Base-by-base conservation (phyloP, 2,888 invertebrate genomes). In the Aspidiotus destructor region DNA sequence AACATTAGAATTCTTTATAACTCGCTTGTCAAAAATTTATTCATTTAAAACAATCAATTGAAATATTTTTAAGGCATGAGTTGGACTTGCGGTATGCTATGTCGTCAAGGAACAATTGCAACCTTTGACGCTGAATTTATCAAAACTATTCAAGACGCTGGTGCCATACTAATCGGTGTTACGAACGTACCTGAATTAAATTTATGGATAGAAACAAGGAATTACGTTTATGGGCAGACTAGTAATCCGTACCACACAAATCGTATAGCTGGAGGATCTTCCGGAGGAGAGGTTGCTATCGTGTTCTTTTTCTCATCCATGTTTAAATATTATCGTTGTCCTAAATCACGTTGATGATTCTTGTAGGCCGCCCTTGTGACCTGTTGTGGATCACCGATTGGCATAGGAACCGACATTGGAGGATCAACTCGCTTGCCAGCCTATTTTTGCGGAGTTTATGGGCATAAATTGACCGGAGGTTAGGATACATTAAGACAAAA, bases 151-250 rank as follows among this genome's bases (percentile, higher is more conserved):
- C 85, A 85, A 73, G 80, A 82, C 17, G 88, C 92, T 40, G 97
- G 97, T 1, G 95, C 85, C 7, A 89, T 97, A 70, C 84, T 92
- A 0, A 78, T 96, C 41, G 93, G 88, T 3, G 86, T 89, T 60
- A 92, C 94, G n/a, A 98, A 96, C 77, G 85, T 94, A 48, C 94
- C 96, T 0, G 95, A 96, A 79, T 80, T 95, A 48, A 96, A 95
- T 79, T 84, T 93, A 79, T 97, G 97, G 91, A 84, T 84, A 76
- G 97, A 97, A 78, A 86, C 91, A 0, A 84, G 88, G 70, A 98
- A 97, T 80, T 86, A 86, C 75, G 76, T 97, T 63, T 89, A 88
- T 76, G 97, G 98, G 0, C 83, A 88, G 75, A 92, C 96, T 0
- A 85, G 84, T 74, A 98, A 98, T 81, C 94, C 97, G 0, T 95